A percentile compares a stretch with the other conserved stretches of the same genome.
phyloP scores from a whole-genome alignment of 2,113 vertebrate genomes.

The Centropristis striata region DNA sequence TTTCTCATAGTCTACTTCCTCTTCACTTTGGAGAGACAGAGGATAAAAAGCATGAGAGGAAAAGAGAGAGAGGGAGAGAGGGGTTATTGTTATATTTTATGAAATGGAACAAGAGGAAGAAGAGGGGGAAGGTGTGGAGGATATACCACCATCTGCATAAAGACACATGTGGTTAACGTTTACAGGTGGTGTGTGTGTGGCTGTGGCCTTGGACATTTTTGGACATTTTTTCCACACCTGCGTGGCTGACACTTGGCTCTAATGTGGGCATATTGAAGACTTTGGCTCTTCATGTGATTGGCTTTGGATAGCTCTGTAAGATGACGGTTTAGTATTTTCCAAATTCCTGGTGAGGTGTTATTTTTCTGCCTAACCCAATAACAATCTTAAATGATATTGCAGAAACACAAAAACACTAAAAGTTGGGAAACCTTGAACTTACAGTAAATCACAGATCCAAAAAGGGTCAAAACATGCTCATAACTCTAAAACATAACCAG shows the following conservation, averaged over 20 bases:
- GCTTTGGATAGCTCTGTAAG: neutral
- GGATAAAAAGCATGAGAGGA: conserved; percentile 1
- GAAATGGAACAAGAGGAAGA: too few species aligned
- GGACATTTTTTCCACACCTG: conserved; percentile 45
- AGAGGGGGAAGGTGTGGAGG: too few species aligned
- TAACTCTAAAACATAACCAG: neutral
- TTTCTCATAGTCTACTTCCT: conserved; percentile 44
- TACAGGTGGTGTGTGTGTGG: conserved; percentile 45
- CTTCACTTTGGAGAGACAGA: too few species aligned
- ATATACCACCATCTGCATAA: conserved; percentile 12
- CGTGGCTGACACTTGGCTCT: conserved; percentile 1
- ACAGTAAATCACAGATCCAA: neutral
- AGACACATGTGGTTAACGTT: conserved; percentile 58
- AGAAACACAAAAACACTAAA: neutral
- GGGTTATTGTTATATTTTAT: too few species aligned
- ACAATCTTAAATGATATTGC: conserved; percentile 12
- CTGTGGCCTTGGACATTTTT: conserved; percentile 9
- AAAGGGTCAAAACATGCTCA: neutral
- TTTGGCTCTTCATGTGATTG: neutral
- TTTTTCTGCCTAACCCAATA: neutral
- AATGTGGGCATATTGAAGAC: conserved; percentile 3
- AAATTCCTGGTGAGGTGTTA: neutral
- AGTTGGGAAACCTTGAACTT: neutral
- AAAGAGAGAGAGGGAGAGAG: neutral
- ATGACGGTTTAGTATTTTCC: conserved; percentile 27